Conservation (phyloP, 2,797 vertebrate genomes). For the Limnodromus scolopaceus region DNA sequence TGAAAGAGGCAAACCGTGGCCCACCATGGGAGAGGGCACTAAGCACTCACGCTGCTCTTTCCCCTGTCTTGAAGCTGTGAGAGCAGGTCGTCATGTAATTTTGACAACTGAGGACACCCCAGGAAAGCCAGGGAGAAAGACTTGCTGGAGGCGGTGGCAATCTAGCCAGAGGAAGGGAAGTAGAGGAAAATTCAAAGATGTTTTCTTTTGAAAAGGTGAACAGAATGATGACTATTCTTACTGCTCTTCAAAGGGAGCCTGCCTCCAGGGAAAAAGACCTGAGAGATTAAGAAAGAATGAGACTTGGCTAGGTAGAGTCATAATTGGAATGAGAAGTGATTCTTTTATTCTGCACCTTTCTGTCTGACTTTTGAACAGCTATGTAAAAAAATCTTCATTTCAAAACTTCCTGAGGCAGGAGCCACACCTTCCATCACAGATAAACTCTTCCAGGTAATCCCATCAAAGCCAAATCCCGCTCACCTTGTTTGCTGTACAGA, state of each 20-base stretch:
- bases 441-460: constrained; percentile 12
- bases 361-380: not conserved
- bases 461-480: not conserved
- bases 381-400: not conserved
- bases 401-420: not conserved
- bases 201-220: not conserved
- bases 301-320: not conserved
- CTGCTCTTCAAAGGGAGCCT: not conserved
- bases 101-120: not conserved
- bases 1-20: not conserved
- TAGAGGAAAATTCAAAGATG: not conserved
- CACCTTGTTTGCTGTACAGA: not conserved
- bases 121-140: not conserved
- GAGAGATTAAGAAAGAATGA: not conserved
- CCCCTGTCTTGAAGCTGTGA: not conserved
- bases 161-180: not conserved
- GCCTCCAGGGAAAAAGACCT: not conserved
- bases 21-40: not conserved
- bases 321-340: not conserved
- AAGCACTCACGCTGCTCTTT: not conserved
- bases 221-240: not conserved
- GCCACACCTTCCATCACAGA: not conserved
- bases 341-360: not conserved
- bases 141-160: not conserved
- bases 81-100: not conserved